phyloP scores from a whole-genome alignment of 2,113 vertebrate species.

The Aldabrachelys gigantea region DNA sequence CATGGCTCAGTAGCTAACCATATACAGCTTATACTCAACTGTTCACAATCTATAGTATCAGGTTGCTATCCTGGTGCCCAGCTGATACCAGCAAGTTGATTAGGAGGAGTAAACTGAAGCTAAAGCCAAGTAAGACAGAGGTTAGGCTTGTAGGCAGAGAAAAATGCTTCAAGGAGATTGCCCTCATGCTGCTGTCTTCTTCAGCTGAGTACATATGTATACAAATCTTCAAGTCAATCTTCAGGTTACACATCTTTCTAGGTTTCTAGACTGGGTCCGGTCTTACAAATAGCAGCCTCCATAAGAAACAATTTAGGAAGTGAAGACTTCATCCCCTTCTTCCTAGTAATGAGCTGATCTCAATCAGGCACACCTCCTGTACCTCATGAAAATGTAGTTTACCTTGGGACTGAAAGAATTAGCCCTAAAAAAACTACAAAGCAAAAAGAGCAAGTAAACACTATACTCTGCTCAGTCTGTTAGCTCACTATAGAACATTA shows the following conservation, averaged over 20 bases:
- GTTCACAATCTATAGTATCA: neutral
- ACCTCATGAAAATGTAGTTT: constrained; percentile 58
- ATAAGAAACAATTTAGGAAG: neutral
- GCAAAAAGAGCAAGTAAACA: neutral
- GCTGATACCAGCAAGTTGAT: constrained; percentile 43
- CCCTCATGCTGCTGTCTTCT: constrained; percentile 51
- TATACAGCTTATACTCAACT: constrained; percentile 17
- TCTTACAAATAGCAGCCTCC: constrained; percentile 57
- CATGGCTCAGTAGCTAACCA: neutral
- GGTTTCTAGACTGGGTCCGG: constrained; percentile 30
- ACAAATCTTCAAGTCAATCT: constrained; percentile 59
- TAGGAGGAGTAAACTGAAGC: constrained; percentile 54
- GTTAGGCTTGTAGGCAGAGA: constrained; percentile 52
- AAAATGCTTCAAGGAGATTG: constrained; percentile 45
- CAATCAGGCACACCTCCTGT: constrained; percentile 46
- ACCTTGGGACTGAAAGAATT: constrained; percentile 35
- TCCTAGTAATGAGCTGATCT: constrained; percentile 48
- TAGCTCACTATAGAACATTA: neutral
- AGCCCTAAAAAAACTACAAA: too few relatives aligned
- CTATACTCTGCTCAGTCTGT: neutral
- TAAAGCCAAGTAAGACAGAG: constrained; percentile 43
- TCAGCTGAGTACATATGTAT: neutral
- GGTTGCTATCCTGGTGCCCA: neutral
- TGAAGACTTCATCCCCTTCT: constrained; percentile 24
- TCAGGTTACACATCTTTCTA: constrained; percentile 15